Evolutionary conservation across 2,113 vertebrate species (phyloP), one percentile per base, ranked within the genome.

Genomic region (Alouatta palliata): DNA sequence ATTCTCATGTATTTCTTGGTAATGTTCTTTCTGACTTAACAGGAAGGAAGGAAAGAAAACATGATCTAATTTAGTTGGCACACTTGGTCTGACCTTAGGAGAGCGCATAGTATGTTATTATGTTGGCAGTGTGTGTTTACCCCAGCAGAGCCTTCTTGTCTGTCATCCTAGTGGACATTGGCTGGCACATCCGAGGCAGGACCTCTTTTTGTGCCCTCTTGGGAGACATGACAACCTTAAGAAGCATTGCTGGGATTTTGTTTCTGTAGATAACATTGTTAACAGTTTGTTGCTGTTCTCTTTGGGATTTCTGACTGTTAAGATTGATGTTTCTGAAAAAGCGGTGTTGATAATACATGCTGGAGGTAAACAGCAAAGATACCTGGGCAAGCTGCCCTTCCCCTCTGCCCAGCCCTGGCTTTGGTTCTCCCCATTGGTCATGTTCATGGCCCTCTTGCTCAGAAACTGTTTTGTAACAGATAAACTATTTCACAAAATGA

Each of bases 51-150:
- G 93, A 45, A 97, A 91, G 83, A 97, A 97, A 97, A 95, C 75
- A 85, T 91, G 82, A 97, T 83, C 83, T 95, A 54, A 97, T 66
- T 98, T 97, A n/a, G n/a, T 88, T 98, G 97, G 83, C 94, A 61
- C 64, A 66, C 16, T 91, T 97, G 5, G 77, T 73, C 70, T 95
- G 86, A 92, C 88, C 96, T 95, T 88, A 23, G 16, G 66, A 8
- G 83, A 96, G 23, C 2, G n/a, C 40, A 21, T 87, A 32, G 52
- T 93, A 14, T 90, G 96, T 94, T 84, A 1, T 68, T 56, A 3
- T 80, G 37, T 32, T 81, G 61, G 80, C 2, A 9, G 9, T 68
- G 12, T 89, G 27, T 95, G 64, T 94, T 76, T n/a, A n/a, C 11
- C 23, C 1, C 3, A 84, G 68, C 27, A 32, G n/a, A n/a, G 40